Percentiles rank a stretch among this genome's conserved stretches.
Evolutionary conservation across 2,113 vertebrate genomes (phyloP).

Genomic region (Oryzias woworae): DNA sequence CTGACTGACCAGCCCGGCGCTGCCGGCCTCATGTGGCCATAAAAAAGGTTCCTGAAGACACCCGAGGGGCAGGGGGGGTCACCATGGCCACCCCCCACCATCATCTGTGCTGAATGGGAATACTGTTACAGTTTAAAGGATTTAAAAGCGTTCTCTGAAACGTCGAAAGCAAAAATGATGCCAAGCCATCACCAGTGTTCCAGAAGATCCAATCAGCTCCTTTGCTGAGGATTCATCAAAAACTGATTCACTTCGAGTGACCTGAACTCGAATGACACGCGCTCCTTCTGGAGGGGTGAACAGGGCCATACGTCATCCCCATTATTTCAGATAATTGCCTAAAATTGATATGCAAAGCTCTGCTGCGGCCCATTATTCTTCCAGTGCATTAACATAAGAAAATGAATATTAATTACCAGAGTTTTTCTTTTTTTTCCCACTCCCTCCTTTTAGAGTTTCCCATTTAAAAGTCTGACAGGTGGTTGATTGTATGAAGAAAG

Average conservation of each 20-base stretch:
- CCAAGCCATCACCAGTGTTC: conserved; percentile 21
- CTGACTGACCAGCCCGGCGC: conserved; percentile 31
- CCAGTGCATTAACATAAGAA: conserved; percentile 41
- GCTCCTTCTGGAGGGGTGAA: conserved; percentile 39
- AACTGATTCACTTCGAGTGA: conserved; percentile 34
- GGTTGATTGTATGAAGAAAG: conserved; percentile 28
- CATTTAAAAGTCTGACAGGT: conserved; percentile 36
- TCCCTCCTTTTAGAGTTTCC: conserved; percentile 12
- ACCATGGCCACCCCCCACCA: not conserved
- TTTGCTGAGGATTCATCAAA: conserved; percentile 38
- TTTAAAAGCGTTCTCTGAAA: conserved; percentile 45
- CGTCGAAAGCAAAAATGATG: conserved; percentile 14
- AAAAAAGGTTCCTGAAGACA: conserved; percentile 13
- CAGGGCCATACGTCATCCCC: conserved; percentile 28
- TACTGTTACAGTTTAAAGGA: conserved; percentile 49
- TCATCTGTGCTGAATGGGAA: conserved; percentile 38
- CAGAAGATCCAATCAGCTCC: conserved; percentile 53
- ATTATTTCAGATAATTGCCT: conserved; percentile 40
- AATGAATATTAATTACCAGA: conserved; percentile 46
- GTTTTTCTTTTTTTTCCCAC: conserved; percentile 5
- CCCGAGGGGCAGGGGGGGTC: conserved; percentile 2
- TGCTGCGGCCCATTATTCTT: conserved; percentile 46
- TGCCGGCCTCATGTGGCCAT: conserved; percentile 33
- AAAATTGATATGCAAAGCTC: conserved; percentile 61
- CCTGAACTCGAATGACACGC: conserved; percentile 42